phyloP scores from a whole-genome alignment of 2,888 invertebrate species.

The Tortricodes alternella region DNA sequence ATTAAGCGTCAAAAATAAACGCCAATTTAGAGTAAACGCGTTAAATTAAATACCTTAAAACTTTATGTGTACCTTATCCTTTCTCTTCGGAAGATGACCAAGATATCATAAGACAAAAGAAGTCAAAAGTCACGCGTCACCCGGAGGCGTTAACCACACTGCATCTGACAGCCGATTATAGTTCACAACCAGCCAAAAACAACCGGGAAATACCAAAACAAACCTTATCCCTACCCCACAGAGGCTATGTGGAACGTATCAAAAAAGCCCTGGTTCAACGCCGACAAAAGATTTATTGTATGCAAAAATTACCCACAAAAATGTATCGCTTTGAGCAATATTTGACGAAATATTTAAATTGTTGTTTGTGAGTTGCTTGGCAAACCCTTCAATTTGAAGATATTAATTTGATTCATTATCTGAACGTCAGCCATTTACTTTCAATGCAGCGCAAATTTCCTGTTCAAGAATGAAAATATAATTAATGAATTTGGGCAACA shows the following conservation, averaged over 20 bases:
- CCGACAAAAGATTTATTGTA: conserved; percentile 46
- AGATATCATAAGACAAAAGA: conserved; percentile 57
- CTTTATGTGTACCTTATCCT: conserved; percentile 14
- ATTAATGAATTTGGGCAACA: too few species aligned
- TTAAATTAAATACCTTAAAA: background rate
- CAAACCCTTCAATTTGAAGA: background rate
- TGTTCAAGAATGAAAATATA: too few species aligned
- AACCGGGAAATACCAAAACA: background rate
- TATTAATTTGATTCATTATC: background rate
- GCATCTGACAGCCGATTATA: conserved; percentile 40
- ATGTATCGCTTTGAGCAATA: conserved; percentile 32
- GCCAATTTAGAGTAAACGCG: too few species aligned
- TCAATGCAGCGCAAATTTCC: too few species aligned
- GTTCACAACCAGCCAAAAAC: conserved; percentile 13
- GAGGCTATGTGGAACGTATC: conserved; percentile 17
- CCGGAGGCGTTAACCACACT: conserved; percentile 52
- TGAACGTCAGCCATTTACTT: too few species aligned
- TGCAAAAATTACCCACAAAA: conserved; percentile 46
- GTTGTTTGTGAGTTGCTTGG: conserved; percentile 19
- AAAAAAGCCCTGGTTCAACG: background rate
- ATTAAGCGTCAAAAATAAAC: conserved; percentile 19
- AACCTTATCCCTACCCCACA: conserved; percentile 26
- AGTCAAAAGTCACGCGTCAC: conserved; percentile 64
- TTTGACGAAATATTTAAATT: conserved; percentile 30
- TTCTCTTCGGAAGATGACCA: conserved; percentile 28